phyloP scores from a whole-genome alignment of 2,888 invertebrate genomes.

The Zaprionus lineosus region DNA sequence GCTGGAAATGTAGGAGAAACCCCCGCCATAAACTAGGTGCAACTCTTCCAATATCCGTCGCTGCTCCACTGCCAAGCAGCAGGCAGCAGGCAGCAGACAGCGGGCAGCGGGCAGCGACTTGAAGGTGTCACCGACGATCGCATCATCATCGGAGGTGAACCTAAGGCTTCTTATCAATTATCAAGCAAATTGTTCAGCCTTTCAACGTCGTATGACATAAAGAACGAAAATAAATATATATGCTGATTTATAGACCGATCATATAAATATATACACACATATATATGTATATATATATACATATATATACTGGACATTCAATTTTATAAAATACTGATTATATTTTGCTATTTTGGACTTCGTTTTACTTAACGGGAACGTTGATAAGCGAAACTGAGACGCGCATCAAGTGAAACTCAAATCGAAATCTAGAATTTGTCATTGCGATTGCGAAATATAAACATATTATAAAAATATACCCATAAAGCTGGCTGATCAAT shows the following conservation, averaged over 20 bases:
- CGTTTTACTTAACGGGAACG: slow-evolving; percentile 14
- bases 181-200: slow-evolving; percentile 13
- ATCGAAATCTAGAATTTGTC: slow-evolving; percentile 46
- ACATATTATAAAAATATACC: background rate
- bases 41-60: slow-evolving; percentile 21
- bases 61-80: no score
- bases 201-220: slow-evolving; percentile 57
- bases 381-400: slow-evolving; percentile 32
- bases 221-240: slow-evolving; percentile 19
- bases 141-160: slow-evolving; percentile 43
- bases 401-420: slow-evolving; percentile 12
- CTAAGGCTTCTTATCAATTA: slow-evolving; percentile 47
- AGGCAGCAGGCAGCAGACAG: background rate
- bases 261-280: slow-evolving; percentile 17
- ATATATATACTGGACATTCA: background rate
- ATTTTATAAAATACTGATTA: slow-evolving; percentile 39
- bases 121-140: slow-evolving; percentile 9
- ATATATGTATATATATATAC: slow-evolving; percentile 4
- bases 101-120: background rate
- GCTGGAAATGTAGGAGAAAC: background rate
- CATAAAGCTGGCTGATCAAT: slow-evolving; percentile 1
- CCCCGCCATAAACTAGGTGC: background rate
- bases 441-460: slow-evolving; percentile 9
- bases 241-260: slow-evolving; percentile 18
- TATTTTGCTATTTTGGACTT: slow-evolving; percentile 39